phyloP scores from a whole-genome alignment of 2,888 invertebrate genomes.

The Melolontha melolontha region DNA sequence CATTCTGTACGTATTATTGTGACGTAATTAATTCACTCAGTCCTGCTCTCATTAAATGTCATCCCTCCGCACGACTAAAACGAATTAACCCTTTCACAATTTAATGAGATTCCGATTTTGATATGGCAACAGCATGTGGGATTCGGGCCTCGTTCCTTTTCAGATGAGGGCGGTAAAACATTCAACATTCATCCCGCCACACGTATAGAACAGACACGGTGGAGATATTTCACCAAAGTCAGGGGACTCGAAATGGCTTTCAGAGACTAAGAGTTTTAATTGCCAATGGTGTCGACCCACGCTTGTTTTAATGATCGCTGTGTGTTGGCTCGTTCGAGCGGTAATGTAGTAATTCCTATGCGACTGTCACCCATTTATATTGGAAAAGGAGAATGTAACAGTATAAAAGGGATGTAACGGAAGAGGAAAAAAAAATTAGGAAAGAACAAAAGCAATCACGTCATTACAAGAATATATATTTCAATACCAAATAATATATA shows the following conservation, averaged over 20 bases:
- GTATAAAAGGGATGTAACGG: constrained; percentile 2
- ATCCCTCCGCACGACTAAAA: constrained; percentile 38
- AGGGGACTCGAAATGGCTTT: constrained; percentile 55
- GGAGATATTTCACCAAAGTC: constrained; percentile 37
- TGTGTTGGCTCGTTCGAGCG: constrained; percentile 55
- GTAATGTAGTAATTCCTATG: constrained; percentile 58
- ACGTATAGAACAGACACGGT: constrained; percentile 18
- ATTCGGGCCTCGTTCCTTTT: constrained; percentile 18
- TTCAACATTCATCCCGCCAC: constrained; percentile 21
- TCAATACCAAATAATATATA: background rate
- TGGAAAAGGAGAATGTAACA: constrained; percentile 6
- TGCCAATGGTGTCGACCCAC: constrained; percentile 56
- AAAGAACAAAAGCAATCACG: background rate
- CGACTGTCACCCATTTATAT: constrained; percentile 51
- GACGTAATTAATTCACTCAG: constrained; percentile 41
- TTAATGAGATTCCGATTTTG: constrained; percentile 43
- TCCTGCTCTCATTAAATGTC: constrained; percentile 39
- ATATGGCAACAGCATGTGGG: constrained; percentile 42
- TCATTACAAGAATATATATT: constrained; percentile 9
- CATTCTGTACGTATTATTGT: constrained; percentile 21
- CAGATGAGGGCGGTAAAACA: constrained; percentile 26
- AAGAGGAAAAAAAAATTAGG: background rate
- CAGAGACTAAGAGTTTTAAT: constrained; percentile 56
- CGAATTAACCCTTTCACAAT: constrained; percentile 42
- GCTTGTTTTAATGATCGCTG: constrained; percentile 57